These are phyloP conservation scores for Neodon shergylaensis DNA, from an alignment of 2,113 vertebrate species.

Conservation along the genomic window DNA sequence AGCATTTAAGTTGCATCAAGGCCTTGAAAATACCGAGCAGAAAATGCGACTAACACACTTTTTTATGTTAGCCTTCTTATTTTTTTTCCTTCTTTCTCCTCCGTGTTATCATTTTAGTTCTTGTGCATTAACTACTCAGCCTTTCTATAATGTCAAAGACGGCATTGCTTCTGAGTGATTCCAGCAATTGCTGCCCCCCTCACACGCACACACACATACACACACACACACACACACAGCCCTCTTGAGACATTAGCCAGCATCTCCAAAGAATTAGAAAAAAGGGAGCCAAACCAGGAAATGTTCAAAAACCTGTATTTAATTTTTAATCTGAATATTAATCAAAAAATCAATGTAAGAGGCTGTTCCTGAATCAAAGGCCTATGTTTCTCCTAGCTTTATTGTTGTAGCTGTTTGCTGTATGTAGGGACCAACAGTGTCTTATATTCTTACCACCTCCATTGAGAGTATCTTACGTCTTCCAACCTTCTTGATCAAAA, in stretches of 20 bases:
- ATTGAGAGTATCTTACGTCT: neutral
- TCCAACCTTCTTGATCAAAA: neutral
- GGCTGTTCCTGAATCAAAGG: neutral
- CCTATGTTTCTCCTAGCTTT: neutral
- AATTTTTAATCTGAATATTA: neutral
- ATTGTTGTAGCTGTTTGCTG: neutral
- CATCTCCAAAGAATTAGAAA: neutral
- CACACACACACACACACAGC: neutral
- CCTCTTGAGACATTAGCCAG: neutral
- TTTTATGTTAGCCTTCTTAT: neutral
- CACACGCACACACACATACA: neutral
- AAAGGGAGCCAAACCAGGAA: neutral
- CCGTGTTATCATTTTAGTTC: neutral
- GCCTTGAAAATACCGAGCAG: neutral
- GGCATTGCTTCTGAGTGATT: neutral
- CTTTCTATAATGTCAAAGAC: neutral
- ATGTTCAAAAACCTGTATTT: neutral
- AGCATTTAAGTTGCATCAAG: neutral
- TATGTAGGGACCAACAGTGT: neutral
- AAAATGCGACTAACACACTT: neutral
- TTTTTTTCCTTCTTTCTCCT: neutral
- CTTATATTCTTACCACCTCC: neutral
- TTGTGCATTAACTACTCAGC: neutral
- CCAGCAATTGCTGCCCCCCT: neutral
- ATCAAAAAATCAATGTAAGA: neutral